Base-by-base conservation (phyloP, 1,140 invertebrate species). In the Uloborus diversus region DNA sequence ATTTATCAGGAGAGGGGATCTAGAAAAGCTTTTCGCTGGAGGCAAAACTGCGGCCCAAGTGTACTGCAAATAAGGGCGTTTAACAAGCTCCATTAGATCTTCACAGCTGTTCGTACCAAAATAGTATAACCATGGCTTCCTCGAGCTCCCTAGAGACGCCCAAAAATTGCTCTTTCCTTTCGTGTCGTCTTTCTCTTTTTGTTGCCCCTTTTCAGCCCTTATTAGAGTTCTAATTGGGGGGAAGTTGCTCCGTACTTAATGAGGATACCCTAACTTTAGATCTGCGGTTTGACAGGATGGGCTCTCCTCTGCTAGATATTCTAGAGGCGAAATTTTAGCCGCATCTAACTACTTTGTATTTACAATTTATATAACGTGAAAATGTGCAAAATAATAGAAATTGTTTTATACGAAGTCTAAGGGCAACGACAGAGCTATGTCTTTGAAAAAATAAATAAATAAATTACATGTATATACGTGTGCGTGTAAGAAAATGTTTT, bases 51-150 rank as follows among this genome's bases (percentile, higher is more conserved):
- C 57, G 73, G 28, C 57, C 53, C 68, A 53, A 32, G 57, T 42
- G 73, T 65, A 66, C 61, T 57, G 73, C 66, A 79, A 79, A 79
- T 79, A 79, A 79, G 76, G 35, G 66, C 76, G 62, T 79, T 79
- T 69, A 79, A 47, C 66, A 79, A 70, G 76, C 35, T 69, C 76
- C 76, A 79, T 79, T 79, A 69, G 76, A 27, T 79, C 76, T 79
- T 68, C 76, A 70, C 76, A 79, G 76, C 76, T 79, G 76, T 70
- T 51, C 47, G 20, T 30, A 32, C 35, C 70, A 61, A 49, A 56
- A 37, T 37, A 57, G 69, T 32, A 59, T 27, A 28, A 11, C 30
- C 4, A 14, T 9, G n/a, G n/a, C 71, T 47, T 42, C 47, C 27
- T 49, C 27, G 7, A n/a, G 14, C 27, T 20, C 28, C 59, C 57